phyloP scores from a whole-genome alignment of 2,888 invertebrate species.

The Spialia ferax region DNA sequence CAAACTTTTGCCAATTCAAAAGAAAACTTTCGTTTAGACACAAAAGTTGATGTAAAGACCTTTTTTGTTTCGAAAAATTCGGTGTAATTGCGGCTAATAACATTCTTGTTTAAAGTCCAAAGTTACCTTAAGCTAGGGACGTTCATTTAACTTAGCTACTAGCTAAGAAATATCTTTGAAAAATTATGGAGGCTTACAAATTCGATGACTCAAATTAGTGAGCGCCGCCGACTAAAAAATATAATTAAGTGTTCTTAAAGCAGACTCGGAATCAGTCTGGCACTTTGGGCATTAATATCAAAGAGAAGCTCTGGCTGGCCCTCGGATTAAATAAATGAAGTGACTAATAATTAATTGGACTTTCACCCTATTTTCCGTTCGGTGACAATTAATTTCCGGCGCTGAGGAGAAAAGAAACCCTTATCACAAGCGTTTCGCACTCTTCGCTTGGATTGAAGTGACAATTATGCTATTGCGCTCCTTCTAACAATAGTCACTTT shows the following conservation, averaged over 20 bases:
- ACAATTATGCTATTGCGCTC: slow-evolving; percentile 66
- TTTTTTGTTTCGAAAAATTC: slow-evolving; percentile 67
- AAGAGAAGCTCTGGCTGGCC: slow-evolving; percentile 73
- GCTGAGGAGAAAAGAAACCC: slow-evolving; percentile 81
- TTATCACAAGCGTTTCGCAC: slow-evolving; percentile 80
- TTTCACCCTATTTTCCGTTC: slow-evolving; percentile 86
- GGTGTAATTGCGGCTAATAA: slow-evolving; percentile 67
- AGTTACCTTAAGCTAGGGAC: slow-evolving; percentile 41
- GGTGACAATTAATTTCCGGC: slow-evolving; percentile 86
- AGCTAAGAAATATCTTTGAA: slow-evolving; percentile 46
- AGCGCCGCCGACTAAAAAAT: slow-evolving; percentile 44
- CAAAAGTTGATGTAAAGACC: slow-evolving; percentile 69
- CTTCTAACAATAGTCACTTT: slow-evolving; percentile 44
- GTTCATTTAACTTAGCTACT: slow-evolving; percentile 39
- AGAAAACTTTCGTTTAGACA: slow-evolving; percentile 72
- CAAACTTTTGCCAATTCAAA: slow-evolving; percentile 82
- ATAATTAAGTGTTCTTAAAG: slow-evolving; percentile 55
- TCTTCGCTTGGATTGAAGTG: slow-evolving; percentile 70
- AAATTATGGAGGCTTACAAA: slow-evolving; percentile 49
- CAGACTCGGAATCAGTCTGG: slow-evolving; percentile 68
- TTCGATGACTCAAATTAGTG: slow-evolving; percentile 48
- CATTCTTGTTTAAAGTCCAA: slow-evolving; percentile 56
- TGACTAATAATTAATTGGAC: slow-evolving; percentile 86
- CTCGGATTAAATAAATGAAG: slow-evolving; percentile 85
- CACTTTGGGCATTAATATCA: slow-evolving; percentile 78